Conservation (phyloP, 92 coral and sea anemone species). For the Parazoanthus swiftii region DNA sequence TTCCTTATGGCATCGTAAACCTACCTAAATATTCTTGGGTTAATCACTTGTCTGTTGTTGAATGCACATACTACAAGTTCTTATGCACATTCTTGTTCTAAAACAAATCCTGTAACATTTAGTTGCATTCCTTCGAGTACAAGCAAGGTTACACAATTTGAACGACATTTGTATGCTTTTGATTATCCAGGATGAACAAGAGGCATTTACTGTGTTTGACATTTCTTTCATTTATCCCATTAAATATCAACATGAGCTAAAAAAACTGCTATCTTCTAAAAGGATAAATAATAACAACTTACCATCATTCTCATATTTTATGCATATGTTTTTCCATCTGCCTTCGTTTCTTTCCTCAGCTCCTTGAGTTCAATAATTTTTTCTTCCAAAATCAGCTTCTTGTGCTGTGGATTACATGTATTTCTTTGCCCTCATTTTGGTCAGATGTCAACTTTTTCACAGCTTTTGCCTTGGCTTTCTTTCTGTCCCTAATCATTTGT, state of each 20-base stretch:
- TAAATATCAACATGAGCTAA: neutral
- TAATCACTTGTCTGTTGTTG: conserved; percentile 3
- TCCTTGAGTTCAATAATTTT: neutral
- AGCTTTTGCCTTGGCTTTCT: neutral
- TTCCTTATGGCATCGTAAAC: neutral
- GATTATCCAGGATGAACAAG: no score
- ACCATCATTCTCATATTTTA: neutral
- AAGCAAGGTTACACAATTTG: no score
- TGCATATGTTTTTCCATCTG: neutral
- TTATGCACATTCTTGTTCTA: neutral
- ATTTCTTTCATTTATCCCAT: no score
- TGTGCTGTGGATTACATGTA: neutral
- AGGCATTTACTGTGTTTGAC: no score
- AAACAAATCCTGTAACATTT: neutral
- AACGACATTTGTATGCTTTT: no score
- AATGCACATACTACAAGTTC: neutral
- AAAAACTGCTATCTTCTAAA: neutral
- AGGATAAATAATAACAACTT: neutral
- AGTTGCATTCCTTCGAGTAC: no score
- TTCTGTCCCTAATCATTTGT: neutral
- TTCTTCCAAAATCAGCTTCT: neutral
- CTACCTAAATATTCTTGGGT: neutral
- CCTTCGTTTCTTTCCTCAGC: no score
- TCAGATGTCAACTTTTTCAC: neutral
- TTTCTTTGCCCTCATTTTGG: neutral